phyloP scores from a whole-genome alignment of 2,113 vertebrate genomes.

The Orthonyx spaldingii region DNA sequence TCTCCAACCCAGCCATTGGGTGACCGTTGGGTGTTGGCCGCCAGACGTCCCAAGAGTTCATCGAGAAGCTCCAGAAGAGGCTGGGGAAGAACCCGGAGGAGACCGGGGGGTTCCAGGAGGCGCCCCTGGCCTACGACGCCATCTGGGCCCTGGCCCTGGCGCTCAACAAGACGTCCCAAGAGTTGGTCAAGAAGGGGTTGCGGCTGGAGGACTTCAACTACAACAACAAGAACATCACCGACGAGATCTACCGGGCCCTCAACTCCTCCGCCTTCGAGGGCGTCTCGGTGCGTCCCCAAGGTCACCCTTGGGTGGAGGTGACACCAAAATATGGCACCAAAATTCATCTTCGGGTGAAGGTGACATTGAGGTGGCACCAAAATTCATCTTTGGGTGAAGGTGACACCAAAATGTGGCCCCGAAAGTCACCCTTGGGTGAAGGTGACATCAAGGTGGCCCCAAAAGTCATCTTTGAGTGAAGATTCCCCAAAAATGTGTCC shows the following conservation, averaged over 20 bases:
- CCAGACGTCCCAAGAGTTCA: slow-evolving; percentile 91
- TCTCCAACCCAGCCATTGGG: too few species aligned
- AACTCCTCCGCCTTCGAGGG: slow-evolving; percentile 95
- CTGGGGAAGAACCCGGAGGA: slow-evolving; percentile 90
- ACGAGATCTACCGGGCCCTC: slow-evolving; percentile 92
- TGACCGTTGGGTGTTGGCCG: too few species aligned
- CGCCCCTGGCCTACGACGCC: slow-evolving; percentile 90
- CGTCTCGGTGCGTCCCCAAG: slow-evolving; percentile 77
- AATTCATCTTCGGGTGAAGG: too few species aligned
- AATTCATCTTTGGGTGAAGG: too few species aligned
- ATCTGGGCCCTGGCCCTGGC: slow-evolving; percentile 93
- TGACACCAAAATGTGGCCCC: too few species aligned
- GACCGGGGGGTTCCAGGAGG: slow-evolving; percentile 92
- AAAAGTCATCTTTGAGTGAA: too few species aligned
- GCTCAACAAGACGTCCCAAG: slow-evolving; percentile 89
- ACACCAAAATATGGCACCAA: too few species aligned
- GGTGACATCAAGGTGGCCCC: too few species aligned
- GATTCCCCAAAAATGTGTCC: too few species aligned
- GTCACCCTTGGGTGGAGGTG: background rate
- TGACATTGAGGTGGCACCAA: too few species aligned
- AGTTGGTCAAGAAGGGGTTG: slow-evolving; percentile 81
- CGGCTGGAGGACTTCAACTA: slow-evolving; percentile 95
- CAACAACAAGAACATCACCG: slow-evolving; percentile 92
- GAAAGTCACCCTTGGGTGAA: too few species aligned
- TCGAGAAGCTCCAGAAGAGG: slow-evolving; percentile 85